A percentile compares a stretch with the other conserved stretches of the same genome.
These are phyloP conservation scores for Watsonalla binaria DNA, from an alignment of 2,888 invertebrate genomes.

Conservation along the genomic window DNA sequence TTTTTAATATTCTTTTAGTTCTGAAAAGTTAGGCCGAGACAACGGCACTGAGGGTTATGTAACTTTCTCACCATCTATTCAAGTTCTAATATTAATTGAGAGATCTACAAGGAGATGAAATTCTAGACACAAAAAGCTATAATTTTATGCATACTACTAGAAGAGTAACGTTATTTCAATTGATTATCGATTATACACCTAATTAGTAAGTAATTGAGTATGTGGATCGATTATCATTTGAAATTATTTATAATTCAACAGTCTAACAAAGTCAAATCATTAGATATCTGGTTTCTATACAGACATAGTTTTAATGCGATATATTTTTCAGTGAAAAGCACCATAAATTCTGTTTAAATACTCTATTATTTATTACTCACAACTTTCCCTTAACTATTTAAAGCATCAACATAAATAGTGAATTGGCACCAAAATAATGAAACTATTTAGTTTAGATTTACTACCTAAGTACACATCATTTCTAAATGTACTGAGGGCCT, in stretches of 20 bases:
- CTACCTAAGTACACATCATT: conserved; percentile 8
- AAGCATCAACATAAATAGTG: conserved; percentile 62
- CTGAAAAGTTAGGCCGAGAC: too few relatives aligned
- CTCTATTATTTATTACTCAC: conserved; percentile 57
- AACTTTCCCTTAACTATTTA: conserved; percentile 67
- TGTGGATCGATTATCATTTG: background rate
- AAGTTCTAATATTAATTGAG: conserved; percentile 22
- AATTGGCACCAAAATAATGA: conserved; percentile 66
- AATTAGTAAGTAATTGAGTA: background rate
- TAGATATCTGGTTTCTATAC: background rate
- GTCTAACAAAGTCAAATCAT: conserved; percentile 8
- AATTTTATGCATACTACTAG: conserved; percentile 13
- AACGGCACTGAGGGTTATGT: too few relatives aligned
- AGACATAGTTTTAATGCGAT: background rate
- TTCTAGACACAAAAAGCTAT: conserved; percentile 32
- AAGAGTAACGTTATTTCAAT: background rate
- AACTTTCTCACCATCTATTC: conserved; percentile 6
- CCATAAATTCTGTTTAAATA: conserved; percentile 62
- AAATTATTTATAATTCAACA: background rate
- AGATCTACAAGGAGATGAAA: conserved; percentile 30
- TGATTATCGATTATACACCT: background rate
- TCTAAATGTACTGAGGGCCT: background rate
- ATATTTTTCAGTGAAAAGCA: conserved; percentile 49
- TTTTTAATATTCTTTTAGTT: too few relatives aligned
- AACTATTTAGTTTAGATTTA: conserved; percentile 20